Evolutionary conservation across 1,140 invertebrate species (phyloP), one percentile per base, ranked within the genome.

Genomic region (Helicorthomorpha holstii): DNA sequence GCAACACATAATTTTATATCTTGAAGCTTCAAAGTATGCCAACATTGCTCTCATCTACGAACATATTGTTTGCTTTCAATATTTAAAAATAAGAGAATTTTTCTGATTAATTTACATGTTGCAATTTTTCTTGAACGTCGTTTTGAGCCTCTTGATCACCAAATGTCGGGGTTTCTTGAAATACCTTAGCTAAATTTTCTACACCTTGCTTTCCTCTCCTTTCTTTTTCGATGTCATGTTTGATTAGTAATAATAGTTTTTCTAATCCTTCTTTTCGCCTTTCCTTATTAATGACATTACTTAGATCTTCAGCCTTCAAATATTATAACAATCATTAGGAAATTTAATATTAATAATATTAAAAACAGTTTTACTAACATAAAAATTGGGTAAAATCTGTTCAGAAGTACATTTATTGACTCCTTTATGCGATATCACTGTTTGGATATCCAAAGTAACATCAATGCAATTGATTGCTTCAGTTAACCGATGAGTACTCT

Each of bases 321-420:
- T 19, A 19, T 19, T 19, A 41, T 12, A 12, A 41, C 12, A 12
- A 12, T 41, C 12, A 12, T 12, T 41, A 12, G 12, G 12, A 41
- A 41, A 19, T 12, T 41, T 41, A 41, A 12, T 12, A 19, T 41
- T 41, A 12, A 41, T 19, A 19, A 12, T 19, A 19, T 12, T 19
- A 19, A 41, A 19, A 41, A 41, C 12, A 41, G 38, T 19, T 25
- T 25, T 48, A 63, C 66, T 61, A 61, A 70, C 69, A 68, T 92
- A 94, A 69, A 92, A 93, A 65, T 94, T 88, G 0, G 90, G 85
- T 34, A 95, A 67, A 25, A 92, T 70, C 65, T 93, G 88, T 63
- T 94, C 84, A 2, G 76, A 73, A 27, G 73, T 69, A 45, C 75
- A 72, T 54, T 75, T 66, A 42, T 67, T 66, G 50, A 76, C 67